Evolutionary conservation across 2,797 vertebrate species (phyloP), one percentile per base, ranked within the genome.

Genomic region (Gallirallus australis): DNA sequence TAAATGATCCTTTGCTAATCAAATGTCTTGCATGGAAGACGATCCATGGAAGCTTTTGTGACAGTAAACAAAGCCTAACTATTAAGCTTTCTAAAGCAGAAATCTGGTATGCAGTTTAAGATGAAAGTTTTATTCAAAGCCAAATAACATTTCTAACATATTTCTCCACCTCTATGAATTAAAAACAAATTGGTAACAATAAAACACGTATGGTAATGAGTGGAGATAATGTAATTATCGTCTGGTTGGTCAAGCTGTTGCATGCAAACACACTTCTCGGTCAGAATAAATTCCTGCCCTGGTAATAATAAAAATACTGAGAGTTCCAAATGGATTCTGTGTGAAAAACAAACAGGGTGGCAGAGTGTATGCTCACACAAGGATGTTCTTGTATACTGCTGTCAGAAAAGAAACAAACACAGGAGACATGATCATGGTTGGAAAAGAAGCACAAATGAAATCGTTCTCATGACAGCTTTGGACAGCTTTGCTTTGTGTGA

Each of bases 401-500:
- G 82, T 89, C 64, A 89, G 68, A 53, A 93, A 76, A 65, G 35
- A 42, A 70, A 89, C 85, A 25, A 72, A 64, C 48, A 82, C 53
- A 80, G 81, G 77, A 89, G 61, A n/a, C 63, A 20, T 57, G 53
- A 42, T 65, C 76, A 10, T 40, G 40, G 37, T 3, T 82, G 53
- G 77, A 47, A 78, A 91, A 79, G 81, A 23, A 86, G 69, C 54
- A 63, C 33, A 2, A 57, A 16, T 9, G 4, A 64, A 82, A 65
- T 73, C 35, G 40, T 73, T 89, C 72, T 93, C 68, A 48, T 66
- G 85, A 45, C 77, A 91, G 85, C 82, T 89, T 91, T 95, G 91
- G 85, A 39, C 77, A 91, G 85, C 82, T 89, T 93, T 95, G 91
- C 91, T 91, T 78, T 93, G 77, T 89, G 81, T 89, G 81, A 89